Evolutionary conservation across 30 jellyfish, hydroid and myxozoan species (phyloP), one percentile per base, ranked within the genome.

Genomic region (Sanderia malayensis): DNA sequence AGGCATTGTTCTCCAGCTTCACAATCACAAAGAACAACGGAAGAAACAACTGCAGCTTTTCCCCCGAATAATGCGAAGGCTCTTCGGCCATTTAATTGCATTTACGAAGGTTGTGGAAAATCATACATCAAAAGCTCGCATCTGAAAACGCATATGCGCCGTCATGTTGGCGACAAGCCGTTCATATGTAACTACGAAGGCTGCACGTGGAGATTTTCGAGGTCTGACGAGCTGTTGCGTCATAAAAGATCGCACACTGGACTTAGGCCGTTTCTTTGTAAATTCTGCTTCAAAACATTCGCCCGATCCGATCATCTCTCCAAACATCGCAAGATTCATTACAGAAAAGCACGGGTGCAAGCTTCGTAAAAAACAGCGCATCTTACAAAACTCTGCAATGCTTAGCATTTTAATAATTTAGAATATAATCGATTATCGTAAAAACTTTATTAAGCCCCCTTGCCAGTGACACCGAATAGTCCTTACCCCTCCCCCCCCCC

Each of bases 191-290:
- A 75, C 60, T 60, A 57, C 58, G 87, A 67, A 30, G 95, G 79
- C 4, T 83, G 95, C 72, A 83, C 29, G 44, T 83, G 95, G 95
- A 53, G 85, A 46, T 83, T 83, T 74, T 83, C 95, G 23, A 31
- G 95, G 33, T 73, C 88, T 30, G 95, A 83, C 31, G 95, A 83
- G 44, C 89, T 83, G 28, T 61, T 89, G 22, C 32, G 95, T 23
- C 95, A 83, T 44, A 83, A 83, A 53, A 72, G 95, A 44, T 73
- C 95, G 0, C 95, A 83, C 70, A 83, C 95, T 0, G 95, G 95
- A 15, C 63, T 83, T 7, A 63, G 83, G 34, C 95, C 95, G 11
- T 83, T 70, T 46, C 55, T 64, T 4, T 83, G 95, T 58, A 74
- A 68, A 20, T 23, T 33, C 11, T 83, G 95, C 44, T 21, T 4